phyloP scores from a whole-genome alignment of 2,888 invertebrate species.

The Quadroppia sp. region DNA sequence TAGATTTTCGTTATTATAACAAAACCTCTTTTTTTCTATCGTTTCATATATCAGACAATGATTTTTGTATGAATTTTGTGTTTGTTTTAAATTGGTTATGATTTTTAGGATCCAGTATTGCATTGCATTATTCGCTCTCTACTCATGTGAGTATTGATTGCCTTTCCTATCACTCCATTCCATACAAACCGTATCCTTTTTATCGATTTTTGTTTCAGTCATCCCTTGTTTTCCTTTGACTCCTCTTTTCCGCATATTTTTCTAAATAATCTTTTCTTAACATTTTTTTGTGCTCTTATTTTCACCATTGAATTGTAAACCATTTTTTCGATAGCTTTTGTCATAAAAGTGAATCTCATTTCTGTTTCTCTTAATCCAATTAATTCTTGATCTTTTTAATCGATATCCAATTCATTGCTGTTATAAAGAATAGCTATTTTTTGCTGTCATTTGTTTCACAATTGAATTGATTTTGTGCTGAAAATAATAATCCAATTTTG shows the following conservation, averaged over 20 bases:
- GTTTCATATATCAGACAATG: neutral
- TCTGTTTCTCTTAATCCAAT: neutral
- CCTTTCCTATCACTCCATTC: neutral
- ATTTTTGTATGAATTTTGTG: neutral
- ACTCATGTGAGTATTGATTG: conserved; percentile 20
- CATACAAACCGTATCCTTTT: neutral
- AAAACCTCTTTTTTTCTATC: neutral
- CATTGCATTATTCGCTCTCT: neutral
- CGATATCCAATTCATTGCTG: neutral
- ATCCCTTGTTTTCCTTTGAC: neutral
- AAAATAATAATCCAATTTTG: too few species aligned
- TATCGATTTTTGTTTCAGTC: neutral
- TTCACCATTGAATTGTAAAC: neutral
- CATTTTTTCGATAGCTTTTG: neutral
- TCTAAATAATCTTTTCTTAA: neutral
- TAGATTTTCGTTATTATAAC: neutral
- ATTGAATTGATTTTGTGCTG: neutral
- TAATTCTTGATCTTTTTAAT: neutral
- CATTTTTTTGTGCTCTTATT: neutral
- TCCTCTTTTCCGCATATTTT: neutral
- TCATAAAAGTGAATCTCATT: neutral
- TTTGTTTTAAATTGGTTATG: neutral
- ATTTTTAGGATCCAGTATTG: neutral
- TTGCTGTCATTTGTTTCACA: neutral
- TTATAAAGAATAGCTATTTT: neutral